Evolutionary conservation across 2,797 vertebrate species (phyloP), one percentile per base, ranked within the genome.

Genomic region (Carapus acus): DNA sequence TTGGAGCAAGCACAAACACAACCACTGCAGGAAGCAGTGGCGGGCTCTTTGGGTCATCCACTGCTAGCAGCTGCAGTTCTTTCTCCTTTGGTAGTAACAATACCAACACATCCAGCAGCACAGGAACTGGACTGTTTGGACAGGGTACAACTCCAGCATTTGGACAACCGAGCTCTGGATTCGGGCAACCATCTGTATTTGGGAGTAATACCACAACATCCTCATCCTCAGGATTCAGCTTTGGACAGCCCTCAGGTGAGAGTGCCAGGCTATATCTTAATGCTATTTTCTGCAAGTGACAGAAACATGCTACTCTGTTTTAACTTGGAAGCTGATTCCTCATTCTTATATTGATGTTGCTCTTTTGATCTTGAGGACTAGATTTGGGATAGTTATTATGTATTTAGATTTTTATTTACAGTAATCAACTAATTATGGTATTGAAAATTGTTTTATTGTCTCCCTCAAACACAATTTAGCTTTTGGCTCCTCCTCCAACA

Each of bases 181-280:
- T 97, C 19, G 93, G 91, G 0, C 93, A 95, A 36, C 84, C 75
- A 0, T 74, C 85, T 2, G 66, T 91, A 49, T 98, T 98, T 7
- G 94, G 94, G 0, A 78, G 83, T 1, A 83, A 89, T 43, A 92
- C 93, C 19, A 91, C 91, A 3, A 88, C 93, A 0, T 89, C 91
- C 0, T 84, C 93, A 0, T 88, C 94, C 1, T 70, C 91, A 5
- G 92, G 87, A 1, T 99, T 98, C 65, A 87, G 90, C 79, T 99
- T 99, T 55, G 92, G 88, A 61, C 94, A 96, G 47, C 82, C 89
- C 2, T 86, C 93, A 69, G 93, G 96, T 97, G 66, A 87, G 89
- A 43, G 14, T 17, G 31, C 12, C 31, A 11, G 31, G 6, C 14
- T 4, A 33, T 2, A 11, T 4, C 31, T 4, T 33, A 33, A 11